phyloP scores from a whole-genome alignment of 1,140 invertebrate genomes.

The Holotrichia oblita region DNA sequence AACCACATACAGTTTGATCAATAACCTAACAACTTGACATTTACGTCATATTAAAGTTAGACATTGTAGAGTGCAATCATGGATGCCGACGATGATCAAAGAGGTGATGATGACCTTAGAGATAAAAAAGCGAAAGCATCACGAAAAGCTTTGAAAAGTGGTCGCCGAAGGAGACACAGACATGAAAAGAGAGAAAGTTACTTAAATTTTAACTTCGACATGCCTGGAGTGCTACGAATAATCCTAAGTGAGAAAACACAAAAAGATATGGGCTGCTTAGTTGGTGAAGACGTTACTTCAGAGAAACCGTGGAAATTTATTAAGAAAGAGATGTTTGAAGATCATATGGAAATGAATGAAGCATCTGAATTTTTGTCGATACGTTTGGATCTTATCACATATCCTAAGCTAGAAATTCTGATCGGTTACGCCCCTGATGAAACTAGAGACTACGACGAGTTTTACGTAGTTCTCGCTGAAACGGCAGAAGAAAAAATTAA shows the following conservation, averaged over 20 bases:
- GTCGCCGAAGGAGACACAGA: background rate
- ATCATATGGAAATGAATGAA: constrained; percentile 65
- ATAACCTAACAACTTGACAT: background rate
- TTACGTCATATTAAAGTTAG: background rate
- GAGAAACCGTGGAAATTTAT: constrained; percentile 79
- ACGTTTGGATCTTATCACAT: constrained; percentile 64
- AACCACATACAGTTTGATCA: background rate
- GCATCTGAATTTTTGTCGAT: constrained; percentile 68
- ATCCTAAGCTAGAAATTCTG: constrained; percentile 67
- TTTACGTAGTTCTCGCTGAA: constrained; percentile 74
- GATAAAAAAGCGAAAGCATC: background rate
- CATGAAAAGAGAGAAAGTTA: background rate
- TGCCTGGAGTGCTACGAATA: constrained; percentile 53
- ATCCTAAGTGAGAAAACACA: constrained; percentile 62
- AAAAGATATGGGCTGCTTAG: constrained; percentile 59
- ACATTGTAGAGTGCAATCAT: background rate
- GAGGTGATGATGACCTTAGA: too few relatives aligned
- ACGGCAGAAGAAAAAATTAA: constrained; percentile 62
- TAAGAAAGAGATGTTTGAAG: constrained; percentile 69
- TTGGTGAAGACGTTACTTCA: constrained; percentile 69
- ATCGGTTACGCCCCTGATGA: constrained; percentile 75
- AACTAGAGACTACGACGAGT: constrained; percentile 69
- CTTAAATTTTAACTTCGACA: constrained; percentile 44
- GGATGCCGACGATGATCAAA: background rate
- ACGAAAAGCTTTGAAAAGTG: background rate